A percentile compares a stretch with the other conserved stretches of the same genome.
Evolutionary conservation across 2,888 invertebrate species (phyloP).

Genomic region (Ernsta delagoae): DNA sequence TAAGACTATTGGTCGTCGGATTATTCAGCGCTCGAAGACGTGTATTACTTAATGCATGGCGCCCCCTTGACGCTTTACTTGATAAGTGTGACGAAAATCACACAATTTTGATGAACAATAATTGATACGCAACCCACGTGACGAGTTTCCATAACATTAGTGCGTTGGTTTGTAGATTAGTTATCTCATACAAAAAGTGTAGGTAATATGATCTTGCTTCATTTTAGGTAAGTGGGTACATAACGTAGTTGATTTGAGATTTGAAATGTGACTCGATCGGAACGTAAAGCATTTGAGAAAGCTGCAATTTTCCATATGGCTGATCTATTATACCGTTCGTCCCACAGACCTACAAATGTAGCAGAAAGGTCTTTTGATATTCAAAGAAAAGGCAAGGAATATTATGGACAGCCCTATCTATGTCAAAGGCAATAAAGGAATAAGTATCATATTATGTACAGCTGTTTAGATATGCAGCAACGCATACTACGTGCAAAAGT

Average conservation of each 20-base stretch:
- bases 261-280: slow-evolving; percentile 26
- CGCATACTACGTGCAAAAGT: no score
- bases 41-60: slow-evolving; percentile 18
- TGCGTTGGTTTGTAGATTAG: background rate
- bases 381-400: no score
- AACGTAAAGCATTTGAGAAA: slow-evolving; percentile 29
- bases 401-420: no score
- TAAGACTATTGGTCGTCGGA: slow-evolving; percentile 22
- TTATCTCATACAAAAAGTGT: no score
- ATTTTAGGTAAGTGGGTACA: no score
- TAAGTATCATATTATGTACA: no score
- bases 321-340: slow-evolving; percentile 55
- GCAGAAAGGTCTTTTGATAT: background rate
- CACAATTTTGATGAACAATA: slow-evolving; percentile 5
- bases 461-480: no score
- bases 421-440: no score
- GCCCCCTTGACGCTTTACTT: slow-evolving; percentile 9
- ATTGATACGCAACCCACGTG: slow-evolving; percentile 15
- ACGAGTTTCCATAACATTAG: background rate
- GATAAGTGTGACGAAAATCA: slow-evolving; percentile 15
- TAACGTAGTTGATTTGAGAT: no score
- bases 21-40: slow-evolving; percentile 24
- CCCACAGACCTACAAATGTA: slow-evolving; percentile 22
- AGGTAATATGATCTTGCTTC: no score
- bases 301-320: slow-evolving; percentile 41